Evolutionary conservation across 2,797 vertebrate species (phyloP).

Genomic region (Macroramphosus scolopax): DNA sequence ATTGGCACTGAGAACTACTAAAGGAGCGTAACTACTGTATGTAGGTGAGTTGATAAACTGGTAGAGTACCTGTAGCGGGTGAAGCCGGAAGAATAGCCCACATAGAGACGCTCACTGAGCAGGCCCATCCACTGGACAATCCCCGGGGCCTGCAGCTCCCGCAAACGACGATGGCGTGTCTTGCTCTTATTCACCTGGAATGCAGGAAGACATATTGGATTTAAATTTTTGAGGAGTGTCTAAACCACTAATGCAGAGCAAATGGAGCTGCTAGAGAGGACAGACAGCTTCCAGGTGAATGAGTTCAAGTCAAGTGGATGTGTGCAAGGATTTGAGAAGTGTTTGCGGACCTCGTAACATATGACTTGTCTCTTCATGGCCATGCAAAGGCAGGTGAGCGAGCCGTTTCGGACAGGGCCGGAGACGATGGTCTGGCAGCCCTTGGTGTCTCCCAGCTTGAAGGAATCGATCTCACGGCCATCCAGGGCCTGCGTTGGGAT

Average conservation of each 20-base stretch:
- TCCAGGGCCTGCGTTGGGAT: conserved; percentile 89
- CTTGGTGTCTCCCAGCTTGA: conserved; percentile 92
- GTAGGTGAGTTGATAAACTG: too few relatives aligned
- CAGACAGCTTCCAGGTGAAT: not conserved
- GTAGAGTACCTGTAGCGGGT: conserved; percentile 81
- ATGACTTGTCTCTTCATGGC: conserved; percentile 96
- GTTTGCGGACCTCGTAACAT: conserved; percentile 83
- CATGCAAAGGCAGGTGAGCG: conserved; percentile 90
- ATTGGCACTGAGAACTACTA: too few relatives aligned
- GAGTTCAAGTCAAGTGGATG: not conserved
- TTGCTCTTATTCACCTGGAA: conserved; percentile 87
- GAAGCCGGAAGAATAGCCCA: conserved; percentile 94
- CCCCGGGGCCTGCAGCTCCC: conserved; percentile 88
- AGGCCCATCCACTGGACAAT: conserved; percentile 94
- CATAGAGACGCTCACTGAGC: conserved; percentile 91
- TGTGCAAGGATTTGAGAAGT: not conserved
- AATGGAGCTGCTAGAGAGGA: too few relatives aligned
- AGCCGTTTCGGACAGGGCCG: conserved; percentile 83
- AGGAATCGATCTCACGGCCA: conserved; percentile 90
- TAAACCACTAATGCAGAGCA: too few relatives aligned
- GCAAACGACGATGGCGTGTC: conserved; percentile 87
- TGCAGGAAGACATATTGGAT: not conserved
- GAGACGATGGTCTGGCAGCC: conserved; percentile 92
- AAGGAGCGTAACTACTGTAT: too few relatives aligned
- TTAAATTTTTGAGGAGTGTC: too few relatives aligned